Evolutionary conservation across 2,888 invertebrate species (phyloP), one percentile per base, ranked within the genome.

Genomic region (Clitarchus hookeri): DNA sequence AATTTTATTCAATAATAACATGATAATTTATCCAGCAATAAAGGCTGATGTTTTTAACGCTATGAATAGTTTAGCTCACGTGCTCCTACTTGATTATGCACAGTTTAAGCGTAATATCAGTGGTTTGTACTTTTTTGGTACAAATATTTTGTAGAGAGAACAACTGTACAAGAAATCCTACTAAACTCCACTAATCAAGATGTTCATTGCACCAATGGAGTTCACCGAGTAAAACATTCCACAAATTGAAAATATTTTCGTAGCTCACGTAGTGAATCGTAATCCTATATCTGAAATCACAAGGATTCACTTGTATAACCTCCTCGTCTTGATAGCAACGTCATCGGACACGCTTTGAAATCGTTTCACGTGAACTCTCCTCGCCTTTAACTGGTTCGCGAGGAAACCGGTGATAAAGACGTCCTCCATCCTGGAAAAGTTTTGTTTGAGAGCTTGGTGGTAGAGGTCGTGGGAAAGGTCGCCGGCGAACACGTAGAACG

Each of bases 351-450:
- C 0, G 23, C 79, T 26, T 0, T 44, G 23, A 13, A 82, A 44
- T 4, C 36, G 19, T 8, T 8, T 12, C 36, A 82, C 95, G 91
- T 96, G 96, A 83, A 93, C 91, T 54, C 97, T 93, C 89, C 93
- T 94, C 83, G 97, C 93, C 88, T 94, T 93, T 85, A 96, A 91
- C 87, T 94, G 93, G 90, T 95, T 94, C 16, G 97, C 97, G 85
- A 97, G 95, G 89, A 98, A 96, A 86, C 98, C 98, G 84, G 98
- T 98, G 88, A 97, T 94, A 91, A 96, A 97, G 87, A 98, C 97
- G 92, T 98, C 98, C 92, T 98, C 98, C 87, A 98, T 93, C 89
- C 96, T 96, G 89, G 98, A 93, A 91, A 96, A 96, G 85, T 94
- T 95, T 89, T 93, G 94, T 88, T 94, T 93, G 88, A 96, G 92